A percentile compares a stretch with the other conserved stretches of the same genome.
Evolutionary conservation across 2,113 vertebrate genomes (phyloP).

Genomic region (Struthidea cinerea): DNA sequence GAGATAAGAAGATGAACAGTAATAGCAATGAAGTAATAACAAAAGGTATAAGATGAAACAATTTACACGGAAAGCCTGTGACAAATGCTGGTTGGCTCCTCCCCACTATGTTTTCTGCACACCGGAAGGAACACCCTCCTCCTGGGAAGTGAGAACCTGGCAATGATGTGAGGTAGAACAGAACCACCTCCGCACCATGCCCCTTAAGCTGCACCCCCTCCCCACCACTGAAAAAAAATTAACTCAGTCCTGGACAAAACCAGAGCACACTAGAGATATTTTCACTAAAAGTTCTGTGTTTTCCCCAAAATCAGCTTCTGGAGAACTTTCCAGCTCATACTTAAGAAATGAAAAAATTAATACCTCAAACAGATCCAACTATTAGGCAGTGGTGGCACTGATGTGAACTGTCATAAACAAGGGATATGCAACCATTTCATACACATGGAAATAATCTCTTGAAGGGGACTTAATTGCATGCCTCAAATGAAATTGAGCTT

Average conservation of each 20-base stretch:
- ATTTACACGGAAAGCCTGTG: neutral
- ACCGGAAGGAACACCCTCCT: accelerated
- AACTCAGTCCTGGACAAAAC: neutral
- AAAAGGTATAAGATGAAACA: neutral
- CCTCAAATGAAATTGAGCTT: neutral
- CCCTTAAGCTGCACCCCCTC: accelerated
- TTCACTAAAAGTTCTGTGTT: neutral
- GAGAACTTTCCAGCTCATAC: neutral
- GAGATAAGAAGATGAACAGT: neutral
- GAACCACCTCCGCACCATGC: accelerated
- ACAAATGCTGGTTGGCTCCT: neutral
- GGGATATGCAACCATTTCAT: neutral
- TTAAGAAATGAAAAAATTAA: neutral
- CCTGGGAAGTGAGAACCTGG: accelerated
- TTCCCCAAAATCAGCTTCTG: neutral
- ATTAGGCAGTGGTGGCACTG: neutral
- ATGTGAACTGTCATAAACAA: neutral
- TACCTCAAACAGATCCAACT: neutral
- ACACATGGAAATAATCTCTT: neutral
- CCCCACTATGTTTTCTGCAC: accelerated
- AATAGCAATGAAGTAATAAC: neutral
- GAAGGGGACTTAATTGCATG: neutral
- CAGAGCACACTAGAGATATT: neutral
- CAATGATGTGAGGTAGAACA: neutral
- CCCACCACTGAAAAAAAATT: neutral